These are phyloP conservation scores for Acronicta aceris DNA, from an alignment of 2,888 invertebrate species.

Conservation along the genomic window DNA sequence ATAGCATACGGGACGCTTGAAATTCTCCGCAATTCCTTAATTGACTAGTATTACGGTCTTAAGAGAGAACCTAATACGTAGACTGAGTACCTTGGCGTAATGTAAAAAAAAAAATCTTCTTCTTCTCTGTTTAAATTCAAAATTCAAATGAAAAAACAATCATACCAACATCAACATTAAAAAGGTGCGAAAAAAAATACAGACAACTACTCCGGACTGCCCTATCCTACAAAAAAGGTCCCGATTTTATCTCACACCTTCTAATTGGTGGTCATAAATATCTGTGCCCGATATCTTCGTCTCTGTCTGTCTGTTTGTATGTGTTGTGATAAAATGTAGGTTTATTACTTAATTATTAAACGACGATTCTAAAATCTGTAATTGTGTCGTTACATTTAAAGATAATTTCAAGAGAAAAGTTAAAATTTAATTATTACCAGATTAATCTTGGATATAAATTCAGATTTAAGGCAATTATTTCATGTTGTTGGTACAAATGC, in stretches of 20 bases:
- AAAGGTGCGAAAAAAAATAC: slow-evolving; percentile 10
- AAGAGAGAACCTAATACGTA: too few species aligned
- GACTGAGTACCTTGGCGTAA: too few species aligned
- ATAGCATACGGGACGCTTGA: too few species aligned
- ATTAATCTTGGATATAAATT: not conserved
- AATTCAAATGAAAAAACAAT: not conserved
- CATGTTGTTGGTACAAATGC: too few species aligned
- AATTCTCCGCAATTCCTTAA: too few species aligned
- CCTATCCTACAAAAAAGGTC: slow-evolving; percentile 48
- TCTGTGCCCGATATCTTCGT: slow-evolving; percentile 57
- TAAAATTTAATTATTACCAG: not conserved
- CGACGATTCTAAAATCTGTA: slow-evolving; percentile 11
- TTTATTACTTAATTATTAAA: slow-evolving; percentile 49
- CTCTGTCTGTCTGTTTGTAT: slow-evolving; percentile 64
- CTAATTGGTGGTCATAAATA: slow-evolving; percentile 86
- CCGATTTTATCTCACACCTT: slow-evolving; percentile 77
- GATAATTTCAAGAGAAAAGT: not conserved
- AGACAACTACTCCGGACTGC: slow-evolving; percentile 40
- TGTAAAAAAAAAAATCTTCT: too few species aligned
- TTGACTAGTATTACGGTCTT: too few species aligned
- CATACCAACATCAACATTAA: not conserved
- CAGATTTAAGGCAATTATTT: not conserved
- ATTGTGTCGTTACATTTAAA: slow-evolving; percentile 7
- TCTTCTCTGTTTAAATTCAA: not conserved
- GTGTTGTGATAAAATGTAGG: slow-evolving; percentile 44